phyloP scores from a whole-genome alignment of 2,113 vertebrate species.

The Lutjanus erythropterus region DNA sequence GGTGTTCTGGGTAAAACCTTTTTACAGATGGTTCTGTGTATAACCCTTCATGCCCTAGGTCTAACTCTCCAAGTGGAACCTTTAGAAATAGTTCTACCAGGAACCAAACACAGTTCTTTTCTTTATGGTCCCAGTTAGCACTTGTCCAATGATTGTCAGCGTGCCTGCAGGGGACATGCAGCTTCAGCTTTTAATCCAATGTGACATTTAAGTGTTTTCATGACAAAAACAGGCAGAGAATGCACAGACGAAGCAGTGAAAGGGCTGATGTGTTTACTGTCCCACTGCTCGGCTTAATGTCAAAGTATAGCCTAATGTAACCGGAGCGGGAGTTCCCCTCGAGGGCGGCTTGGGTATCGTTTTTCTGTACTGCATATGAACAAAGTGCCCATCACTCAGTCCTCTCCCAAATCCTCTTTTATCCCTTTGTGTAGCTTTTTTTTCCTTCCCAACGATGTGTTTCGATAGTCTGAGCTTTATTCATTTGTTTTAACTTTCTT shows the following conservation, averaged over 20 bases:
- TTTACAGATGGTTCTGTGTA: too few relatives aligned
- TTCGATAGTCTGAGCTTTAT: constrained; percentile 39
- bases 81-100: too few relatives aligned
- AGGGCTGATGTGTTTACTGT: constrained; percentile 51
- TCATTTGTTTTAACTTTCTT: constrained; percentile 26
- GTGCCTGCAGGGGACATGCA: background rate
- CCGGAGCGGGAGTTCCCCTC: constrained; percentile 72
- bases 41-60: too few relatives aligned
- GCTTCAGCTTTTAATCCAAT: constrained; percentile 32
- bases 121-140: too few relatives aligned
- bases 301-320: constrained; percentile 58
- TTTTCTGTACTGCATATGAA: constrained; percentile 61
- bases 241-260: constrained; percentile 19
- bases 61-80: too few relatives aligned
- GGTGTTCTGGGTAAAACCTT: too few relatives aligned
- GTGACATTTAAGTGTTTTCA: constrained; percentile 38
- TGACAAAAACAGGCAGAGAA: background rate
- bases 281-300: constrained; percentile 36
- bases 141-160: background rate
- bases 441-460: background rate
- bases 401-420: constrained; percentile 58
- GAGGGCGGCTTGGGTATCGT: constrained; percentile 66
- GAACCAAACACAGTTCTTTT: too few relatives aligned
- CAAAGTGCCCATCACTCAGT: constrained; percentile 73
- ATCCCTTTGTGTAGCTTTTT: constrained; percentile 22